Evolutionary conservation across 2,797 vertebrate genomes (phyloP).

Genomic region (Coreius guichenoti): DNA sequence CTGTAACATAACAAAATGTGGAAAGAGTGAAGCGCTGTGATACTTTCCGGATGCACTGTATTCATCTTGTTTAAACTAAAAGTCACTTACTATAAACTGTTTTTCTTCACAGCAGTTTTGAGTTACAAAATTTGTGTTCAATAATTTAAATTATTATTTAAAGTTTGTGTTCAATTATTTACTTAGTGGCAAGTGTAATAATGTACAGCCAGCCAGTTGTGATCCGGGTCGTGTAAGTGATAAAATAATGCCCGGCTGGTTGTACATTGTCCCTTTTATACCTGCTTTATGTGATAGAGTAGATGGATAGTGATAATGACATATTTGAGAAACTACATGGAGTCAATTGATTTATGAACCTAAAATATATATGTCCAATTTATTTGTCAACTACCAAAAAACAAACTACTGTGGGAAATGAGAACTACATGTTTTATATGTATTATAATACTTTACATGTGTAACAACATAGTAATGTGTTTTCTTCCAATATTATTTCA

Average conservation of each 20-base stretch:
- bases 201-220: background rate
- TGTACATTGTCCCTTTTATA: background rate
- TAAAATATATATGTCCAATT: background rate
- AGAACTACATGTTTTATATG: background rate
- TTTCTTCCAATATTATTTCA: background rate
- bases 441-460: background rate
- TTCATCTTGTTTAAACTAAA: no score
- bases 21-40: no score
- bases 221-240: background rate
- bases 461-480: background rate
- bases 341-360: background rate
- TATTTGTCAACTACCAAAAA: background rate
- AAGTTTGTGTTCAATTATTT: background rate
- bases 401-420: background rate
- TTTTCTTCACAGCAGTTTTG: background rate
- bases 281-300: background rate
- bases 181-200: background rate
- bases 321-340: background rate
- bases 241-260: background rate
- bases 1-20: no score
- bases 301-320: background rate
- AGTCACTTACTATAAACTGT: no score
- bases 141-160: no score
- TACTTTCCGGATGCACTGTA: no score
- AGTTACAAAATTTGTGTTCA: background rate